Conservation (phyloP, 2,797 vertebrate genomes). For the Triplophysa bombifrons region DNA sequence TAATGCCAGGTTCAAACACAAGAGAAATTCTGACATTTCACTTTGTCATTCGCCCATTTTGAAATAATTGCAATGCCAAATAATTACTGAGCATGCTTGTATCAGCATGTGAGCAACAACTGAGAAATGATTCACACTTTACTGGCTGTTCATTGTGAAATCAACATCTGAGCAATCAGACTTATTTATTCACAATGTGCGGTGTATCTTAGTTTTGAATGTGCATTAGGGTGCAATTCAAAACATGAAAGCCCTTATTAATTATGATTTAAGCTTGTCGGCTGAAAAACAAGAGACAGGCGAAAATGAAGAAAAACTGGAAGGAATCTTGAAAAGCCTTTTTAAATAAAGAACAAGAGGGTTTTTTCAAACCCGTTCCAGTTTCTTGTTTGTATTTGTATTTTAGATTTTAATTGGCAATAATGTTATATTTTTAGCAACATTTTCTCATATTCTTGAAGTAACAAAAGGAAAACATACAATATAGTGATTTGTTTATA, state of each 20-base stretch:
- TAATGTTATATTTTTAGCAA: neutral
- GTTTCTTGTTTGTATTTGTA: neutral
- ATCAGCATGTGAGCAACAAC: neutral
- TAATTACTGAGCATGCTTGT: neutral
- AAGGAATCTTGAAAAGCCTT: neutral
- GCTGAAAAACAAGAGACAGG: neutral
- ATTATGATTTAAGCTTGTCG: neutral
- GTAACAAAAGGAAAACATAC: neutral
- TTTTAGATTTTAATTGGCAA: neutral
- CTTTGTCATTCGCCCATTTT: no score
- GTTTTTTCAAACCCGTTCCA: no score
- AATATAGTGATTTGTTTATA: neutral
- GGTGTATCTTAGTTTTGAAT: neutral
- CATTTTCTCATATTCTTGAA: neutral
- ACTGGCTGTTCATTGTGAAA: neutral
- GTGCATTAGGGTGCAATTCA: neutral
- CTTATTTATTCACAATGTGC: neutral
- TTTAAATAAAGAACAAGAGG: no score
- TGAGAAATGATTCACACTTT: neutral
- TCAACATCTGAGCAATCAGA: neutral
- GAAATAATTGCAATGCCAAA: no score
- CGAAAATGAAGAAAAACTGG: neutral
- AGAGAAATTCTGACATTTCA: no score
- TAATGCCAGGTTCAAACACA: neutral
- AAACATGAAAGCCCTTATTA: neutral